Percentiles rank a stretch among this genome's conserved stretches.
These are phyloP conservation scores for Teleogryllus occipitalis DNA, from an alignment of 1,140 invertebrate genomes.

Conservation along the genomic window DNA sequence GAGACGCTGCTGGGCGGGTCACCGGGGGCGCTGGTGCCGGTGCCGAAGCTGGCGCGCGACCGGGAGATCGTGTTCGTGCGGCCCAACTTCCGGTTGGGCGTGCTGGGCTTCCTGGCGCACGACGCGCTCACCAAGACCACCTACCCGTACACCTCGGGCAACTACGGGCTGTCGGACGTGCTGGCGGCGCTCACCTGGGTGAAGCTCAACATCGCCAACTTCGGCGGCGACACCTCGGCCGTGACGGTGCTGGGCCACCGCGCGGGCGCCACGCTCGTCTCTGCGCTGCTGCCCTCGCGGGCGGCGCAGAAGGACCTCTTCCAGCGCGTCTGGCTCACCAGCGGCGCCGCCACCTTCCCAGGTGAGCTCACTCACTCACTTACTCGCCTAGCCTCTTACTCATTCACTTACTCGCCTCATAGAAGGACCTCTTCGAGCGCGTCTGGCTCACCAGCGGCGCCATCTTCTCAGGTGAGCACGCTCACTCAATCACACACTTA, in stretches of 20 bases:
- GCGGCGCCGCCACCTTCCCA: slow-evolving; percentile 58
- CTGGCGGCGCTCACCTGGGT: slow-evolving; percentile 71
- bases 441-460: slow-evolving; percentile 68
- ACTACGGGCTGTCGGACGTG: slow-evolving; percentile 77
- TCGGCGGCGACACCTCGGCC: slow-evolving; percentile 65
- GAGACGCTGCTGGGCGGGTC: slow-evolving; percentile 65
- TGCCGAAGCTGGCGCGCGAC: slow-evolving; percentile 55
- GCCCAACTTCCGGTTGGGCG: slow-evolving; percentile 64
- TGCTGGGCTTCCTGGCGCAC: slow-evolving; percentile 68
- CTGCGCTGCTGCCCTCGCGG: slow-evolving; percentile 52
- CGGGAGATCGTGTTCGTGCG: slow-evolving; percentile 74
- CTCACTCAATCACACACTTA: too few species aligned
- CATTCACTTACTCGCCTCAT: too few species aligned
- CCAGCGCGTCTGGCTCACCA: slow-evolving; percentile 62
- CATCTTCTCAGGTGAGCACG: slow-evolving; percentile 43
- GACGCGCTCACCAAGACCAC: slow-evolving; percentile 56
- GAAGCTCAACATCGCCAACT: slow-evolving; percentile 67
- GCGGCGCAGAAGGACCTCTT: slow-evolving; percentile 45
- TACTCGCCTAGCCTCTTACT: too few species aligned
- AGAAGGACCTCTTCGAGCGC: slow-evolving; percentile 51
- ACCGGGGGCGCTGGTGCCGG: slow-evolving; percentile 47
- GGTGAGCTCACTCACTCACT: not conserved
- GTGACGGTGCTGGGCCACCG: slow-evolving; percentile 75
- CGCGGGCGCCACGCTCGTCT: slow-evolving; percentile 68
- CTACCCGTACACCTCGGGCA: slow-evolving; percentile 69